Evolutionary conservation across 2,113 vertebrate species (phyloP).

Genomic region (Bos javanicus): DNA sequence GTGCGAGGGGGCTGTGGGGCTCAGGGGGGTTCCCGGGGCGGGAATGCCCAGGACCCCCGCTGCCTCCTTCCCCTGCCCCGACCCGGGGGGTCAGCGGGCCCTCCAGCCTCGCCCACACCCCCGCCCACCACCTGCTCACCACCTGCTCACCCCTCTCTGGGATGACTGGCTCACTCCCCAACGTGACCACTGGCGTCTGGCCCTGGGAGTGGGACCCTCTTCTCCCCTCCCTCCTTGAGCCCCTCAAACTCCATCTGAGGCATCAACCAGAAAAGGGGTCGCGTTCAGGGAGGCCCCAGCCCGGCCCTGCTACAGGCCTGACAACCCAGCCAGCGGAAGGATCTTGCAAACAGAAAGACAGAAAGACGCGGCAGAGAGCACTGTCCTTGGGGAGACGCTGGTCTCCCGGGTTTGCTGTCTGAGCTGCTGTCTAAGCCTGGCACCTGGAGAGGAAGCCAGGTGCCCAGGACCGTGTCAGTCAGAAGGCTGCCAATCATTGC

Average conservation of each 20-base stretch:
- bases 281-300: neutral
- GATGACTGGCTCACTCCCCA: accelerated
- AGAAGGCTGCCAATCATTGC: accelerated
- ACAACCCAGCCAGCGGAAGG: accelerated
- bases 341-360: neutral
- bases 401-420: neutral
- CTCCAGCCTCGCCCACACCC: accelerated
- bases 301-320: accelerated
- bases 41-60: neutral
- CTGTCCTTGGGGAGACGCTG: accelerated
- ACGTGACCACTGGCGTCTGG: accelerated
- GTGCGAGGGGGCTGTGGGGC: accelerated
- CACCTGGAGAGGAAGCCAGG: neutral
- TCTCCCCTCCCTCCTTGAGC: accelerated
- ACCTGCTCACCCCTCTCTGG: accelerated
- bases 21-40: accelerated
- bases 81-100: accelerated
- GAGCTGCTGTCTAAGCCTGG: accelerated
- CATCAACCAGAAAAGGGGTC: accelerated
- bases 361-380: accelerated
- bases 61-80: accelerated
- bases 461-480: neutral
- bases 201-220: no score
- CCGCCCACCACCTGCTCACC: accelerated
- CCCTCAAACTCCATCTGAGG: neutral